phyloP scores from a whole-genome alignment of 2,113 vertebrate species.

The Plotosus lineatus region DNA sequence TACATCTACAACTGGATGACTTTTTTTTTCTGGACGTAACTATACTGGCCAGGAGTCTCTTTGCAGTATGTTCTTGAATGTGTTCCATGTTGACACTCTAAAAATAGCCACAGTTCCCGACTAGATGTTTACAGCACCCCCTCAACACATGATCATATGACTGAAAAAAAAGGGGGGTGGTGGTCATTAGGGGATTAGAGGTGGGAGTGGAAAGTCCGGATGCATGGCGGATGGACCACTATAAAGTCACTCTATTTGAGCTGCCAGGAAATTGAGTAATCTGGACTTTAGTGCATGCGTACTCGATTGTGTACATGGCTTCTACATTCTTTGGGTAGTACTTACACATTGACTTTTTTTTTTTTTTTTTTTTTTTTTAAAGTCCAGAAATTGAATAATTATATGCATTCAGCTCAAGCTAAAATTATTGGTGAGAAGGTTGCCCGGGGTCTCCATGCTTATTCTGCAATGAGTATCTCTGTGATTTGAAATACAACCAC shows the following conservation, averaged over 20 bases:
- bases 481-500: conserved; percentile 4
- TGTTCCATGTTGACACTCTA: conserved; percentile 59
- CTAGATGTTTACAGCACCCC: conserved; percentile 46
- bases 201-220: not conserved
- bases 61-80: conserved; percentile 50
- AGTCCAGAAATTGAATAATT: not conserved
- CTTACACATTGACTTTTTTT: no score
- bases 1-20: conserved; percentile 4
- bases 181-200: not conserved
- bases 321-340: conserved; percentile 22
- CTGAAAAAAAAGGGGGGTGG: not conserved
- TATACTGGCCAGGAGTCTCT: conserved; percentile 42
- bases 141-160: conserved; percentile 55
- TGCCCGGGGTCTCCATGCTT: not conserved
- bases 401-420: not conserved
- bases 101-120: conserved; percentile 54
- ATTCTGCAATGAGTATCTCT: not conserved
- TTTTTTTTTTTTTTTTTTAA: no score
- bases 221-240: conserved; percentile 16
- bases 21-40: conserved; percentile 19
- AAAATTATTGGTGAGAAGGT: not conserved
- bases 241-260: conserved; percentile 3
- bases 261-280: conserved; percentile 7
- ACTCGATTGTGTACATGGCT: not conserved
- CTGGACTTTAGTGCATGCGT: not conserved